phyloP scores from a whole-genome alignment of 2,888 invertebrate genomes.

The Synergus umbraculus region DNA sequence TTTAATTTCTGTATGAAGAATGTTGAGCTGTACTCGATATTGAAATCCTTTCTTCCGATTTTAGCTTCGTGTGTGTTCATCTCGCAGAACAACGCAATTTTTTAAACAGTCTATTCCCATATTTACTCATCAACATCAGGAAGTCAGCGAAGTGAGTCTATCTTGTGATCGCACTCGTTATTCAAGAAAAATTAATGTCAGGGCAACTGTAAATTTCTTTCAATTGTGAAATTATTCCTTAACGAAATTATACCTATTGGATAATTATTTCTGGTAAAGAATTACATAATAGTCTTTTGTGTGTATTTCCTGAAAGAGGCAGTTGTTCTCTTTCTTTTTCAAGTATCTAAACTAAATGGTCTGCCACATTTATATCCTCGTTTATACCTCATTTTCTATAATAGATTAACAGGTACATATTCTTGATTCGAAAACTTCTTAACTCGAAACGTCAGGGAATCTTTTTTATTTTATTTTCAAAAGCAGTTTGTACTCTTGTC shows the following conservation, averaged over 20 bases:
- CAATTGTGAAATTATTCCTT: background rate
- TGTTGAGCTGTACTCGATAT: background rate
- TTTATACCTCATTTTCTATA: too few species aligned
- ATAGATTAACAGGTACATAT: too few species aligned
- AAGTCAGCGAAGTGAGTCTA: slow-evolving; percentile 18
- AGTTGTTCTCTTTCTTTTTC: too few species aligned
- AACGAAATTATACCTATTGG: background rate
- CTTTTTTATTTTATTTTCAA: background rate
- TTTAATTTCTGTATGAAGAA: background rate
- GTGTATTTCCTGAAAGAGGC: too few species aligned
- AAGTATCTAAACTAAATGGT: too few species aligned
- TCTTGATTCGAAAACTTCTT: too few species aligned
- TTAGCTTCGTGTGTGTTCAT: background rate
- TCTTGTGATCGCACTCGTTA: slow-evolving; percentile 37
- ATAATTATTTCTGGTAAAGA: background rate
- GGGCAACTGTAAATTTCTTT: slow-evolving; percentile 30
- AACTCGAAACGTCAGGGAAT: background rate
- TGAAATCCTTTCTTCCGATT: background rate
- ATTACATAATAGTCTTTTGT: background rate
- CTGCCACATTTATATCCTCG: too few species aligned
- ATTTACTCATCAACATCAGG: slow-evolving; percentile 24
- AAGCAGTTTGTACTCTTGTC: slow-evolving; percentile 7
- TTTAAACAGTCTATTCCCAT: slow-evolving; percentile 12
- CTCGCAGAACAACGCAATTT: slow-evolving; percentile 15
- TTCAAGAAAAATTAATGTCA: slow-evolving; percentile 31